Evolutionary conservation across 2,797 vertebrate genomes (phyloP).

Genomic region (Catostomus latipinnis): DNA sequence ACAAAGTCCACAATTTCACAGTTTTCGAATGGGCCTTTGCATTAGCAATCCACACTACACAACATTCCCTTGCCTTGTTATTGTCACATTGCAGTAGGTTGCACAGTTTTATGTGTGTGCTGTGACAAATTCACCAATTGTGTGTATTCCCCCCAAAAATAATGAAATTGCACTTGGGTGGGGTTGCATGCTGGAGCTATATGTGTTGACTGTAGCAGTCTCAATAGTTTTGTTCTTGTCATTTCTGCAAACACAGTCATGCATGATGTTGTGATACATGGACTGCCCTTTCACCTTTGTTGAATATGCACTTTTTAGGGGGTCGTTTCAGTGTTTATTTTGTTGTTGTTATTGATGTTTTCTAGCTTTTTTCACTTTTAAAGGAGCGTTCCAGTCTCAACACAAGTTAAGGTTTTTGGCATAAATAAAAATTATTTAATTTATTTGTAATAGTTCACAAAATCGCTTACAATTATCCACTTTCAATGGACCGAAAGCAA

Average conservation of each 20-base stretch:
- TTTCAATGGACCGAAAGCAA: not conserved
- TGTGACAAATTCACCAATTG: constrained; percentile 65
- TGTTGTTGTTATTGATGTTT: constrained; percentile 6
- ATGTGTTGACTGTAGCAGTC: constrained; percentile 63
- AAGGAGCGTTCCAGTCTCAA: not conserved
- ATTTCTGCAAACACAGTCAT: constrained; percentile 76
- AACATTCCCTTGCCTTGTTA: not conserved
- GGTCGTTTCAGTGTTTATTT: constrained; percentile 19
- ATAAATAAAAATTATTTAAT: not conserved
- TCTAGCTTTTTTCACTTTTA: constrained; percentile 33
- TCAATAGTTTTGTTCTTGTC: constrained; percentile 72
- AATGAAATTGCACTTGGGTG: constrained; percentile 32
- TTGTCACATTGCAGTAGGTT: constrained; percentile 24
- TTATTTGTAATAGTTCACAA: too few relatives aligned
- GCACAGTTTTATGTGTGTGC: constrained; percentile 70
- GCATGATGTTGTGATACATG: constrained; percentile 79
- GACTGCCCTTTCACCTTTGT: constrained; percentile 78
- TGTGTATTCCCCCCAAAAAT: constrained; percentile 33
- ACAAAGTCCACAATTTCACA: too few relatives aligned
- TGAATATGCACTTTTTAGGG: constrained; percentile 54
- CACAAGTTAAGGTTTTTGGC: not conserved
- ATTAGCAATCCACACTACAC: too few relatives aligned
- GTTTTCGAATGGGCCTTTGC: too few relatives aligned
- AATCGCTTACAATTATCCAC: not conserved
- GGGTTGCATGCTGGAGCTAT: constrained; percentile 73